Conservation (phyloP, 2,888 invertebrate species). For the Bellardia pandia region DNA sequence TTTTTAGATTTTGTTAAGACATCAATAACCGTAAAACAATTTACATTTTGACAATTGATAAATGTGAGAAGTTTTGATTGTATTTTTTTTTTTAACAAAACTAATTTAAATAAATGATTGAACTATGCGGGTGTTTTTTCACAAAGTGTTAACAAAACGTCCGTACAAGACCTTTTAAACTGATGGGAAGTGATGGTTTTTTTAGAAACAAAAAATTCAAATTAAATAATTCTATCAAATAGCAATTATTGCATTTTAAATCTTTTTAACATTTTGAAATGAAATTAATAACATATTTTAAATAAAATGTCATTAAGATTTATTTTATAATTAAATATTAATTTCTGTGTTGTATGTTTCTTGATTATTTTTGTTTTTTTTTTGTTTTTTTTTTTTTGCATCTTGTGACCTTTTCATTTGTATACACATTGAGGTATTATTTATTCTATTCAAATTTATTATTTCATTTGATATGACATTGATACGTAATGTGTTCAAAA, state of each 20-base stretch:
- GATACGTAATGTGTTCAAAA: conserved; percentile 48
- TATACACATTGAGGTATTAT: conserved; percentile 13
- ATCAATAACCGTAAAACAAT: conserved; percentile 63
- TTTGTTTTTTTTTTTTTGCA: conserved; percentile 10
- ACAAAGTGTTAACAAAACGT: conserved; percentile 34
- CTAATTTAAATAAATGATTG: conserved; percentile 18
- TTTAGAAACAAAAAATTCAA: conserved; percentile 4
- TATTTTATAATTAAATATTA: conserved; percentile 45
- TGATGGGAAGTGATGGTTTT: conserved; percentile 11
- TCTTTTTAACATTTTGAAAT: conserved; percentile 25
- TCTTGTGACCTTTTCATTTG: conserved; percentile 60
- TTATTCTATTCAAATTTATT: conserved; percentile 43
- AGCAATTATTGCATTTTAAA: conserved; percentile 49
- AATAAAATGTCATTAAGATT: conserved; percentile 61
- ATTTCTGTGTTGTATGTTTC: neutral
- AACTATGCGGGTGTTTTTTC: conserved; percentile 43
- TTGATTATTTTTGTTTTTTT: neutral
- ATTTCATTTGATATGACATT: conserved; percentile 63
- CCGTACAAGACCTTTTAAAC: neutral
- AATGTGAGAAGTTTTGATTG: conserved; percentile 66
- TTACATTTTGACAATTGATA: conserved; percentile 65
- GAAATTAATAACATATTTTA: conserved; percentile 43
- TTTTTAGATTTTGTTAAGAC: conserved; percentile 42
- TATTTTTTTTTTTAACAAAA: conserved; percentile 8
- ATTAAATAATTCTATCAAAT: conserved; percentile 24